phyloP scores from a whole-genome alignment of 2,113 vertebrate species.

The Calidris pugnax region DNA sequence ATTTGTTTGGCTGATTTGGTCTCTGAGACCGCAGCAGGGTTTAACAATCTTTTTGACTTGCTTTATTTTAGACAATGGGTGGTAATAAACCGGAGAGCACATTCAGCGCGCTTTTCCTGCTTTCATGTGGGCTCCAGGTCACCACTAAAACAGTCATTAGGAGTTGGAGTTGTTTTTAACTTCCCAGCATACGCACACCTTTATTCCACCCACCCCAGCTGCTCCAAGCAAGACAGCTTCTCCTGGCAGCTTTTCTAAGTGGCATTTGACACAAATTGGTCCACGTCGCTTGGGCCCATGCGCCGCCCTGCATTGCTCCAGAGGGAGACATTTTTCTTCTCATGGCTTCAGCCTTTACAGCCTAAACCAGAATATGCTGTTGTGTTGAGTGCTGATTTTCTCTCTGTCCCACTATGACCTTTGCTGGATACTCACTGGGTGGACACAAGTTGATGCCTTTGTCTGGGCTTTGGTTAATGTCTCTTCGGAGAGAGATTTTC shows the following conservation, averaged over 20 bases:
- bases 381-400: background rate
- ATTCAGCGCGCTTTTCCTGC: background rate
- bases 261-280: background rate
- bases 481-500: background rate
- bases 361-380: background rate
- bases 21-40: background rate
- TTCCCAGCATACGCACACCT: fast-evolving
- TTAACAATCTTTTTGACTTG: background rate
- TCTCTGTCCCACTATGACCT: background rate
- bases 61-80: background rate
- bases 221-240: background rate
- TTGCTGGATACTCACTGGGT: background rate
- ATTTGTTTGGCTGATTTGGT: background rate
- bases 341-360: background rate
- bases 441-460: background rate
- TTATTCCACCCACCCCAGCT: background rate
- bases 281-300: fast-evolving
- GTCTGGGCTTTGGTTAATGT: background rate
- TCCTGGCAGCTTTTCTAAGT: background rate
- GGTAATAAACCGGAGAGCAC: background rate
- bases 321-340: background rate
- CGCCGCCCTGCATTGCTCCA: background rate
- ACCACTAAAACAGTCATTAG: background rate
- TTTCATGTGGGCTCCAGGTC: background rate
- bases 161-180: background rate